Evolutionary conservation across 2,797 vertebrate species (phyloP).

Genomic region (Loris lydekkerianus): DNA sequence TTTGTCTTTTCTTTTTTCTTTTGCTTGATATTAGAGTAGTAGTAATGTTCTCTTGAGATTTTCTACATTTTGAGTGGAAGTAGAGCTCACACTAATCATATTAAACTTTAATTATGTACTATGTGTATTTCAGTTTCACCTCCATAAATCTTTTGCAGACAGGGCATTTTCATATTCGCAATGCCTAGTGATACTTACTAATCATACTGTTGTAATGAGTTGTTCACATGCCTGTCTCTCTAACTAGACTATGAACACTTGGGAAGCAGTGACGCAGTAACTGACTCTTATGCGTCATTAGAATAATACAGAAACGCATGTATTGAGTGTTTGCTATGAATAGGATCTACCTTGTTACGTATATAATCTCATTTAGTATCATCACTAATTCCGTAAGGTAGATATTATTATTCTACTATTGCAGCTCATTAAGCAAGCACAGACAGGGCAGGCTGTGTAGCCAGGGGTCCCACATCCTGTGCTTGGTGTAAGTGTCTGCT

Average conservation of each 20-base stretch:
- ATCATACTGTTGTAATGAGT: neutral
- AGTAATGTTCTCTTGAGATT: neutral
- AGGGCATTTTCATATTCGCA: neutral
- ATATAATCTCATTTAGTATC: neutral
- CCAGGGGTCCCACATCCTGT: accelerated
- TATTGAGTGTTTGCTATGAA: neutral
- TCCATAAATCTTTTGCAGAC: neutral
- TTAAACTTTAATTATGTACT: neutral
- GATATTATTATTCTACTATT: neutral
- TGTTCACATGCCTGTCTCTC: neutral
- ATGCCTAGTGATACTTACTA: neutral
- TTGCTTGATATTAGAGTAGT: neutral
- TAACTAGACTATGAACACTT: neutral
- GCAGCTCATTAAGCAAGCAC: neutral
- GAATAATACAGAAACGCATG: neutral
- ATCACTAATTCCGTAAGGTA: neutral
- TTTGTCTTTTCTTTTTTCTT: neutral
- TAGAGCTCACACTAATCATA: neutral
- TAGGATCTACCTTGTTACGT: neutral
- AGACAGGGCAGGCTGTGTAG: neutral
- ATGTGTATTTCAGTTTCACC: neutral
- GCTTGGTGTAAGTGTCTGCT: neutral
- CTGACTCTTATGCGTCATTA: neutral
- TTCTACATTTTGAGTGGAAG: neutral
- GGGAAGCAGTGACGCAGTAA: neutral